Conservation (phyloP, 2,113 vertebrate species). For the Euleptes europaea region DNA sequence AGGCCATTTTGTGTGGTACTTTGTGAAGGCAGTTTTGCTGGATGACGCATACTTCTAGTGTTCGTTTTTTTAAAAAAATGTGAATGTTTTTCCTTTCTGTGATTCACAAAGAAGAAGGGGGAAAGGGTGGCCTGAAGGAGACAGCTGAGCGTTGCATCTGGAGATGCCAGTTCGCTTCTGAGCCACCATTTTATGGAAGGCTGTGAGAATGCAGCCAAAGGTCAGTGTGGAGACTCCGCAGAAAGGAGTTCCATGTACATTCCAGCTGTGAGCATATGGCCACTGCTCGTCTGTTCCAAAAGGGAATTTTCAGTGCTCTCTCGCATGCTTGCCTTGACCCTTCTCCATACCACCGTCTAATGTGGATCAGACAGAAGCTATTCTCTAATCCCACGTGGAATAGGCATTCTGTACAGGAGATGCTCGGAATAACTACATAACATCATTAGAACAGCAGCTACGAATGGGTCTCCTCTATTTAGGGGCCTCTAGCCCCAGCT, state of each 20-base stretch:
- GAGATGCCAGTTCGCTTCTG: slow-evolving; percentile 59
- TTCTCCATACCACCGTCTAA: slow-evolving; percentile 42
- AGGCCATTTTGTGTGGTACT: background rate
- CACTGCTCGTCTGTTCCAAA: slow-evolving; percentile 49
- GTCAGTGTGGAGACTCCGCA: slow-evolving; percentile 58
- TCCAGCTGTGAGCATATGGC: slow-evolving; percentile 59
- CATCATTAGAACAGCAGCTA: background rate
- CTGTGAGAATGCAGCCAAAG: slow-evolving; percentile 61
- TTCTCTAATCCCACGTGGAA: slow-evolving; percentile 51
- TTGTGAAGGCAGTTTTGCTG: background rate
- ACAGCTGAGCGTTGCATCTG: slow-evolving; percentile 60
- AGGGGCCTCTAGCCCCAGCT: background rate
- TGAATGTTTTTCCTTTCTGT: background rate
- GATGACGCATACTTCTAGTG: background rate
- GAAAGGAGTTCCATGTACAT: slow-evolving; percentile 57
- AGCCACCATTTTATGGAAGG: slow-evolving; percentile 52
- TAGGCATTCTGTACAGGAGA: slow-evolving; percentile 19
- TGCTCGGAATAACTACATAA: slow-evolving; percentile 51
- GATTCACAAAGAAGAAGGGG: slow-evolving; percentile 52
- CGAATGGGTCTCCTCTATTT: background rate
- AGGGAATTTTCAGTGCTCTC: slow-evolving; percentile 56
- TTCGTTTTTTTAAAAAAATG: background rate
- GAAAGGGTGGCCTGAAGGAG: slow-evolving; percentile 54
- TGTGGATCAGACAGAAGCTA: slow-evolving; percentile 42
- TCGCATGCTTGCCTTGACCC: slow-evolving; percentile 63